phyloP scores from a whole-genome alignment of 2,797 vertebrate genomes.

The Ctenochaetus hawaiiensis region DNA sequence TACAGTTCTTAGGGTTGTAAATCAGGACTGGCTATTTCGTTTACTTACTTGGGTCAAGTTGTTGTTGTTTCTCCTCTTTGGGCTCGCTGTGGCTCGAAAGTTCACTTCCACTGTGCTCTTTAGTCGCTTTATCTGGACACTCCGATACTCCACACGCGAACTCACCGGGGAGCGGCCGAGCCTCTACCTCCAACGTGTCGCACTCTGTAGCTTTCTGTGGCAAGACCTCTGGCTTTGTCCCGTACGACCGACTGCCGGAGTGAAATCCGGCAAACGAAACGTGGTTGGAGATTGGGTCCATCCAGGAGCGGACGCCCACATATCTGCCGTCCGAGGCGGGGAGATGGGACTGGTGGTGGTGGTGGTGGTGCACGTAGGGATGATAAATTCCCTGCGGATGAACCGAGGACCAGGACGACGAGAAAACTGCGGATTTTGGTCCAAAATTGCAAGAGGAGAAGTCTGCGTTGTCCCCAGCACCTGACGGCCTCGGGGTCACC shows the following conservation, averaged over 20 bases:
- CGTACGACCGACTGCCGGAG: conserved; percentile 87
- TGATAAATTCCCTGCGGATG: conserved; percentile 96
- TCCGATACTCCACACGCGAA: conserved; percentile 88
- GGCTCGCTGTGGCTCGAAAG: conserved; percentile 90
- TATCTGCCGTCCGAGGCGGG: conserved; percentile 92
- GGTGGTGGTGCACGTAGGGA: conserved; percentile 91
- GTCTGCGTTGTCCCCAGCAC: conserved; percentile 91
- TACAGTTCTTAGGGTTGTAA: conserved; percentile 94
- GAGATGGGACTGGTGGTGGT: conserved; percentile 91
- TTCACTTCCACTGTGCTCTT: conserved; percentile 90
- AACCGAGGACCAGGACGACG: conserved; percentile 93
- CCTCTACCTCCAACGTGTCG: conserved; percentile 86
- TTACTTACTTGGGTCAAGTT: conserved; percentile 99
- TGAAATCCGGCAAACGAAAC: conserved; percentile 89
- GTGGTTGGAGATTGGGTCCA: conserved; percentile 92
- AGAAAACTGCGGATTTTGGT: conserved; percentile 93
- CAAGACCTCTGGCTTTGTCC: conserved; percentile 90
- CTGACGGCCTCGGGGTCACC: conserved; percentile 93
- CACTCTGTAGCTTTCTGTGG: conserved; percentile 82
- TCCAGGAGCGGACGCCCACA: conserved; percentile 92
- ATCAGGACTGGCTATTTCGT: conserved; percentile 92
- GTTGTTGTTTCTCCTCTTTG: conserved; percentile 96
- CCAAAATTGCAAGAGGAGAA: conserved; percentile 98
- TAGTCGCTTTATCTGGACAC: conserved; percentile 82
- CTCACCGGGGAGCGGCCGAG: conserved; percentile 84